A percentile compares a stretch with the other conserved stretches of the same genome.
Conservation (phyloP, 1,140 invertebrate genomes). For the Papilio polytes region DNA sequence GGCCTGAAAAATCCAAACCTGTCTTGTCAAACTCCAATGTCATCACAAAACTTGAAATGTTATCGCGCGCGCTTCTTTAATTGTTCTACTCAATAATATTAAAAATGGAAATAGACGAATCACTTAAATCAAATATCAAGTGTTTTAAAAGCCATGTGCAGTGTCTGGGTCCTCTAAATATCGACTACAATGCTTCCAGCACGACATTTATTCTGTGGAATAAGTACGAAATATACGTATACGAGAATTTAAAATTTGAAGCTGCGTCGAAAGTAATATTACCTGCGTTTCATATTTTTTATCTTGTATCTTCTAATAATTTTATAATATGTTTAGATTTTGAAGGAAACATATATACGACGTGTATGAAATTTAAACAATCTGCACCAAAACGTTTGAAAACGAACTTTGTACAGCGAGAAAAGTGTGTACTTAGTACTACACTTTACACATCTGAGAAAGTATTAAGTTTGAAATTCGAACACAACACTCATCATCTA, state of each 20-base stretch:
- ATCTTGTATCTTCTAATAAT: slow-evolving; percentile 55
- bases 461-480: slow-evolving; percentile 55
- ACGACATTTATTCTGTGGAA: slow-evolving; percentile 62
- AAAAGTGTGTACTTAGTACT: slow-evolving; percentile 47
- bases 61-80: background rate
- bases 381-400: slow-evolving; percentile 56
- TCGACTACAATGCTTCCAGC: slow-evolving; percentile 52
- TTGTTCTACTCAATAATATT: background rate
- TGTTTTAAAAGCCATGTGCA: slow-evolving; percentile 53
- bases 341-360: slow-evolving; percentile 55
- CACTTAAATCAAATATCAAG: slow-evolving; percentile 29
- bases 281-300: slow-evolving; percentile 57
- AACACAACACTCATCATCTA: slow-evolving; percentile 49
- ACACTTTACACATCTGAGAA: slow-evolving; percentile 44
- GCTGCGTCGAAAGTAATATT: slow-evolving; percentile 46
- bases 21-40: background rate
- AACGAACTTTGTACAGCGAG: slow-evolving; percentile 52
- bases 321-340: slow-evolving; percentile 64
- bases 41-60: slow-evolving; percentile 5
- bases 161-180: slow-evolving; percentile 54
- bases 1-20: background rate
- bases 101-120: slow-evolving; percentile 45
- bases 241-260: slow-evolving; percentile 57
- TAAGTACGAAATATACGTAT: slow-evolving; percentile 71
- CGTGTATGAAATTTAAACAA: slow-evolving; percentile 64